Evolutionary conservation across 2,113 vertebrate species (phyloP).

Genomic region (Montifringilla adamsi): DNA sequence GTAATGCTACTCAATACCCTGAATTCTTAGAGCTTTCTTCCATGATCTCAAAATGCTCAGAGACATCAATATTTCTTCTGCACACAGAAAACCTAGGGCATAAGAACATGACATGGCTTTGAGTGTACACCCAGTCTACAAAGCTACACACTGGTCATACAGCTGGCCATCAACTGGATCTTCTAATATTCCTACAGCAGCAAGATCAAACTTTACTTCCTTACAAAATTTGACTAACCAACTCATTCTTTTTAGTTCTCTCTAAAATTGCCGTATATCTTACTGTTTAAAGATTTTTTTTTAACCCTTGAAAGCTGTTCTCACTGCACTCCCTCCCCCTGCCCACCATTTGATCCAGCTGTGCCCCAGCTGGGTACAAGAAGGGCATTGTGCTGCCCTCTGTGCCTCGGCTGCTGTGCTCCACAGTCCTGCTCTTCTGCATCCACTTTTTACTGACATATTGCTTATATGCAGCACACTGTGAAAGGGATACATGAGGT

Average conservation of each 20-base stretch:
- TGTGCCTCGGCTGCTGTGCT: accelerated
- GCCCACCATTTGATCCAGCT: neutral
- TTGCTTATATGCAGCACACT: neutral
- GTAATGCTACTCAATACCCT: neutral
- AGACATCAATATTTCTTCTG: neutral
- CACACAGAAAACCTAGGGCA: neutral
- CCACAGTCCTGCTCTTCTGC: neutral
- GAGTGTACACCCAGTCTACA: neutral
- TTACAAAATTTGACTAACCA: neutral
- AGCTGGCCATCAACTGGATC: neutral
- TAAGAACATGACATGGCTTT: neutral
- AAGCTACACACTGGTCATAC: neutral
- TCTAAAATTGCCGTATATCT: neutral
- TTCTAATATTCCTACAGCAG: neutral
- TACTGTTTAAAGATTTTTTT: neutral
- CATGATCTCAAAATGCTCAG: neutral
- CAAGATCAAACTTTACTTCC: neutral
- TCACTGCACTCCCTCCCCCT: neutral
- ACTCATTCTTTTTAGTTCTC: neutral
- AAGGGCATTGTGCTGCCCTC: neutral
- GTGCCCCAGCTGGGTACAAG: neutral
- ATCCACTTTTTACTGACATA: neutral
- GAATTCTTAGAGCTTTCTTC: neutral
- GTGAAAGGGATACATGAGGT: neutral
- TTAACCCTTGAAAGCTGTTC: neutral